Evolutionary conservation across 37 sponge, comb jelly and placozoan species (phyloP).

Genomic region (Geodia barretti): DNA sequence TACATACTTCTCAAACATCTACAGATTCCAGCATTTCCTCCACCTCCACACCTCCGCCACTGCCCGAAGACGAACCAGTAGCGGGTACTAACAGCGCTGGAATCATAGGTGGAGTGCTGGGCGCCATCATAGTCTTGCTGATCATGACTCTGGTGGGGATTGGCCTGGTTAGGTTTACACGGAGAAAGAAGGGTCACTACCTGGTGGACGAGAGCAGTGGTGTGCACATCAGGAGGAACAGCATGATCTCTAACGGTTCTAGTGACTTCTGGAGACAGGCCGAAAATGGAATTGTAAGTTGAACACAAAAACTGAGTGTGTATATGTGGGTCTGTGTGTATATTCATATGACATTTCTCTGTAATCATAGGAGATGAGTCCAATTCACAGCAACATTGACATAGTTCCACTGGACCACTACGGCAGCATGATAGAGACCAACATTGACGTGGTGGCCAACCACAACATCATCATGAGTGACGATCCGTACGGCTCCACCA

Average conservation of each 20-base stretch:
- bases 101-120: conserved; percentile 12
- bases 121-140: conserved; percentile 15
- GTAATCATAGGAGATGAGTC: conserved; percentile 79
- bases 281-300: conserved; percentile 75
- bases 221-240: neutral
- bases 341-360: neutral
- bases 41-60: neutral
- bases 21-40: neutral
- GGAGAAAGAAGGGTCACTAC: conserved; percentile 30
- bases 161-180: neutral
- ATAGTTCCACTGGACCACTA: conserved; percentile 71
- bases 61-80: no score
- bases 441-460: conserved; percentile 27
- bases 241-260: conserved; percentile 20
- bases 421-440: neutral
- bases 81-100: no score
- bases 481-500: neutral
- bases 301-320: neutral
- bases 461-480: conserved; percentile 12
- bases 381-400: conserved; percentile 40
- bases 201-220: neutral
- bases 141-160: conserved; percentile 11
- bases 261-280: conserved; percentile 61
- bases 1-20: neutral
- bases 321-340: conserved; percentile 6